Conservation (phyloP, 2,113 vertebrate genomes). For the Neolamprologus sp. region DNA sequence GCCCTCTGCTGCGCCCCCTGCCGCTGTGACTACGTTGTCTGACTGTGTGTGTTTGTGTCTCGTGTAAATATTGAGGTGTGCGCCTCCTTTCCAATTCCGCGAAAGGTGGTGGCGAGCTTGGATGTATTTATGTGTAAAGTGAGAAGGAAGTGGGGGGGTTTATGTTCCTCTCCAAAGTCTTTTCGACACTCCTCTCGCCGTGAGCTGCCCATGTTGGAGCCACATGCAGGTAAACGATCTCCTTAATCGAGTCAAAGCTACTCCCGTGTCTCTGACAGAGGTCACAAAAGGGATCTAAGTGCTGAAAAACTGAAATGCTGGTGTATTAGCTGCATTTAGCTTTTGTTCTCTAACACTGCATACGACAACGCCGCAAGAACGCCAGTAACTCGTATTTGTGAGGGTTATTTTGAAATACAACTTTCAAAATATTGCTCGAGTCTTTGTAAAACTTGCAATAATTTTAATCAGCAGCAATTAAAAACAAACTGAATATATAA, state of each 20-base stretch:
- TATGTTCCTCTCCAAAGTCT: not conserved
- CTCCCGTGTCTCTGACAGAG: not conserved
- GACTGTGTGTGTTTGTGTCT: not conserved
- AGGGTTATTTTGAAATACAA: not conserved
- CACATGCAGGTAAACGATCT: not conserved
- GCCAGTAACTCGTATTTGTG: not conserved
- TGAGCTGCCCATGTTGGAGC: not conserved
- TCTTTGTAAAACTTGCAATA: not conserved
- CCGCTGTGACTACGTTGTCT: not conserved
- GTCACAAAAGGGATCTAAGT: not conserved
- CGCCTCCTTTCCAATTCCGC: not conserved
- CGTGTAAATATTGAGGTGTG: not conserved
- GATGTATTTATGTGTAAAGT: not conserved
- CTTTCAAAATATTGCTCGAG: not conserved
- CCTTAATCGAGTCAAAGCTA: not conserved
- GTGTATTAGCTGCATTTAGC: not conserved
- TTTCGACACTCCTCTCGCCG: not conserved
- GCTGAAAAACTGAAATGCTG: not conserved
- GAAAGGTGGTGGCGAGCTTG: not conserved
- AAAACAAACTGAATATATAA: not conserved
- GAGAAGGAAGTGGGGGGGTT: rapidly evolving
- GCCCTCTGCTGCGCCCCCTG: conserved; percentile 46
- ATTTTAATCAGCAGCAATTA: not conserved
- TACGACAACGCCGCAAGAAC: not conserved
- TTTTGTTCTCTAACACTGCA: not conserved